Conservation (phyloP, 2,113 vertebrate species). For the Piprites chloris region DNA sequence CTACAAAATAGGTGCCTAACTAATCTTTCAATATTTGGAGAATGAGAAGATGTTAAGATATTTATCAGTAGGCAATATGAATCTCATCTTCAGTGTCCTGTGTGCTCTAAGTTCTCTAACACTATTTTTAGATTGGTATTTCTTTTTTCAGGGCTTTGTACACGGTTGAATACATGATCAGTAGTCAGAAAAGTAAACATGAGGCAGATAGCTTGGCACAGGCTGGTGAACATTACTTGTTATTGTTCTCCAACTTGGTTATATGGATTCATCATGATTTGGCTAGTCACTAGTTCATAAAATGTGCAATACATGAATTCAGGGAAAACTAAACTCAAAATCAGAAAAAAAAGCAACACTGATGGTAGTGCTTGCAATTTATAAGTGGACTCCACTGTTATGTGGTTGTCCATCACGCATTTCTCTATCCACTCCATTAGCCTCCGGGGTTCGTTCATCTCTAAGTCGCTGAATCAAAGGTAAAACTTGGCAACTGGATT, state of each 20-base stretch:
- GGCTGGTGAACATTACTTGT: neutral
- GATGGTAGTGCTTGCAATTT: neutral
- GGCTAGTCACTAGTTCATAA: neutral
- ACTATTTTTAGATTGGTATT: neutral
- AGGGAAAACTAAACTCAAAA: neutral
- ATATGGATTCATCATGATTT: neutral
- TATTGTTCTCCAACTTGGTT: neutral
- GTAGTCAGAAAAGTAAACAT: neutral
- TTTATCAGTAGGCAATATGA: neutral
- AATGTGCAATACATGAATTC: neutral
- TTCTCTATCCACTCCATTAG: neutral
- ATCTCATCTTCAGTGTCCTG: neutral
- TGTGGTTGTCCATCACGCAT: neutral
- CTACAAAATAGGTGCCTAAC: neutral
- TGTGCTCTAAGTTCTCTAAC: neutral
- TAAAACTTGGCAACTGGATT: neutral
- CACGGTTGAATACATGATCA: neutral
- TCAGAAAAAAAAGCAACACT: neutral
- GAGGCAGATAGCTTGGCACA: neutral
- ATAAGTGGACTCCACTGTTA: neutral
- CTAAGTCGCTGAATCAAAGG: neutral
- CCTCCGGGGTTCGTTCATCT: neutral
- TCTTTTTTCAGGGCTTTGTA: neutral
- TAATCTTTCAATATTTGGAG: neutral
- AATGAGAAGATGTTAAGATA: neutral